Conservation (phyloP, 2,888 invertebrate genomes). For the Lagria hirta region DNA sequence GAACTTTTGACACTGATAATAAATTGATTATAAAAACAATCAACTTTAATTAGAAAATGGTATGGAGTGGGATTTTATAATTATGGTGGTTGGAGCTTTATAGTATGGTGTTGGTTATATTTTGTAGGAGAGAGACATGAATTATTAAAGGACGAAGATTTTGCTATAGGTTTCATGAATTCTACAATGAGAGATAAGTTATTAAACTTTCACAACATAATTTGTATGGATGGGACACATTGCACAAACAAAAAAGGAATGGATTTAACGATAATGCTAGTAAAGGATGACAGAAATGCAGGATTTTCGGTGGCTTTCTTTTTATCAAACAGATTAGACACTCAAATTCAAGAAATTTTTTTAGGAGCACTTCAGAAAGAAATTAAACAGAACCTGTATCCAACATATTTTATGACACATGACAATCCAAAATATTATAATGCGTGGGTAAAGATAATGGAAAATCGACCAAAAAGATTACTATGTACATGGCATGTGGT, state of each 20-base stretch:
- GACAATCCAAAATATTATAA: constrained; percentile 30
- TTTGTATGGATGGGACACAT: constrained; percentile 29
- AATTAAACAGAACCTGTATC: too few species aligned
- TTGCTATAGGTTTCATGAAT: constrained; percentile 30
- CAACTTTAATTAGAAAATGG: too few species aligned
- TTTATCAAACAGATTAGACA: constrained; percentile 27
- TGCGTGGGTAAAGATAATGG: constrained; percentile 26
- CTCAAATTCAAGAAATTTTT: constrained; percentile 31
- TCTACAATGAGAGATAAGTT: constrained; percentile 24
- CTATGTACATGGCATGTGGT: constrained; percentile 34
- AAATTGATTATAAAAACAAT: too few species aligned
- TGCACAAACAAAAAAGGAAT: constrained; percentile 22
- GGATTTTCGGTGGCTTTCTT: constrained; percentile 28
- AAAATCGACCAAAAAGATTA: constrained; percentile 25
- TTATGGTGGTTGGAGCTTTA: constrained; percentile 3
- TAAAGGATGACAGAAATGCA: constrained; percentile 28
- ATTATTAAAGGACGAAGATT: constrained; percentile 25
- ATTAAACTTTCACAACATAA: constrained; percentile 17
- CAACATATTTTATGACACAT: constrained; percentile 31
- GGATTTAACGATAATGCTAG: constrained; percentile 27
- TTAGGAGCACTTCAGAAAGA: constrained; percentile 18
- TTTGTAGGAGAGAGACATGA: constrained; percentile 26
- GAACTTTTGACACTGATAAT: too few species aligned
- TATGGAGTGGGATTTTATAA: too few species aligned
- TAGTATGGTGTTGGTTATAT: too few species aligned